Conservation (phyloP, 1,140 invertebrate species). For the Cyrtorhinus lividipennis region DNA sequence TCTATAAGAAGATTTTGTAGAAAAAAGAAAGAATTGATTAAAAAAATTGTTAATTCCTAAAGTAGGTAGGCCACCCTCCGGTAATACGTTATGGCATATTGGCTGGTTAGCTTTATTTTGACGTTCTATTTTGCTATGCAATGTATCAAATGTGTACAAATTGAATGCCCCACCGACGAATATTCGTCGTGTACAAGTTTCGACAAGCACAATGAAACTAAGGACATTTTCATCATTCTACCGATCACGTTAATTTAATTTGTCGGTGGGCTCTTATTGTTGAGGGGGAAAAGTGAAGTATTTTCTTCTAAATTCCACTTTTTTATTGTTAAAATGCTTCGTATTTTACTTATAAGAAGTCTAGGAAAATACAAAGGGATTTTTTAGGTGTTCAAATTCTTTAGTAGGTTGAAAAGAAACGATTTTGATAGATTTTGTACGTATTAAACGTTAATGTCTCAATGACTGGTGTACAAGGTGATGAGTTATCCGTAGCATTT, state of each 20-base stretch:
- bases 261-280: neutral
- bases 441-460: neutral
- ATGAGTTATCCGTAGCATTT: neutral
- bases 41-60: conserved; percentile 9
- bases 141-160: no score
- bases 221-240: neutral
- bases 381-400: neutral
- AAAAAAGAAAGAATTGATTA: neutral
- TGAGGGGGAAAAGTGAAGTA: neutral
- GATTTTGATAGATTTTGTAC: no score
- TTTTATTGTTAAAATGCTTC: neutral
- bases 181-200: neutral
- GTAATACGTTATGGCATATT: neutral
- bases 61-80: neutral
- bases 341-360: neutral
- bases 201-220: neutral
- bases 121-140: neutral
- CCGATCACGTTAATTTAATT: neutral
- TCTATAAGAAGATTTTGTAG: neutral
- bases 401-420: no score
- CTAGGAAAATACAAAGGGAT: neutral
- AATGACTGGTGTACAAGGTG: neutral
- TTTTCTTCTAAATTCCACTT: neutral
- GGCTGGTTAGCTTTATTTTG: neutral
- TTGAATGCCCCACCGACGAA: neutral